phyloP scores from a whole-genome alignment of 2,888 invertebrate species.

The Xestobium rufovillosum region DNA sequence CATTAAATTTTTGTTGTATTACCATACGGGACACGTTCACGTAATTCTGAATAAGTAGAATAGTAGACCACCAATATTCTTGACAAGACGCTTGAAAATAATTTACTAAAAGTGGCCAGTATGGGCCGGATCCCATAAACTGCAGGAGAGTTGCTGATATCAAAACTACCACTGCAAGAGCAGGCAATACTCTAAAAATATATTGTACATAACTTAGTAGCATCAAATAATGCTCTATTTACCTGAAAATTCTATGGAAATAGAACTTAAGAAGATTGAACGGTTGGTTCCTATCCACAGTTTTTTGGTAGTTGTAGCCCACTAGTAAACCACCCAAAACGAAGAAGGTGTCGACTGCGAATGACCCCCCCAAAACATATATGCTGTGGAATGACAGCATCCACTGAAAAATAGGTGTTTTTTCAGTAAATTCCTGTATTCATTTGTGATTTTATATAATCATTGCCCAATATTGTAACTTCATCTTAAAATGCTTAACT shows the following conservation, averaged over 20 bases:
- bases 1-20: too few relatives aligned
- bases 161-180: slow-evolving; percentile 42
- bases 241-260: slow-evolving; percentile 22
- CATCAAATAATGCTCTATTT: slow-evolving; percentile 34
- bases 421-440: too few relatives aligned
- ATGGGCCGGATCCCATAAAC: slow-evolving; percentile 46
- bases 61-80: slow-evolving; percentile 31
- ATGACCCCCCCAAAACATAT: slow-evolving; percentile 34
- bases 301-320: slow-evolving; percentile 33
- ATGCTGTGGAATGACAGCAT: slow-evolving; percentile 34
- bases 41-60: slow-evolving; percentile 33
- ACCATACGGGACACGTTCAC: slow-evolving; percentile 18
- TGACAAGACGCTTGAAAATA: slow-evolving; percentile 25
- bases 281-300: neutral
- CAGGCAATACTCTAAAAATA: slow-evolving; percentile 44
- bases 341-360: slow-evolving; percentile 56
- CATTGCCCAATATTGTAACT: too few relatives aligned
- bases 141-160: slow-evolving; percentile 43
- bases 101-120: slow-evolving; percentile 36
- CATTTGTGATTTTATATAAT: too few relatives aligned
- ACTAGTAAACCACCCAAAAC: slow-evolving; percentile 51
- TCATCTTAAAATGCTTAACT: neutral
- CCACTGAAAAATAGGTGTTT: slow-evolving; percentile 20
- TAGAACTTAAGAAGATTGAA: slow-evolving; percentile 6
- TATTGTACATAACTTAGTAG: slow-evolving; percentile 12